These are phyloP conservation scores for Dicyrtomina minuta DNA, from an alignment of 2,888 invertebrate species.

Conservation along the genomic window DNA sequence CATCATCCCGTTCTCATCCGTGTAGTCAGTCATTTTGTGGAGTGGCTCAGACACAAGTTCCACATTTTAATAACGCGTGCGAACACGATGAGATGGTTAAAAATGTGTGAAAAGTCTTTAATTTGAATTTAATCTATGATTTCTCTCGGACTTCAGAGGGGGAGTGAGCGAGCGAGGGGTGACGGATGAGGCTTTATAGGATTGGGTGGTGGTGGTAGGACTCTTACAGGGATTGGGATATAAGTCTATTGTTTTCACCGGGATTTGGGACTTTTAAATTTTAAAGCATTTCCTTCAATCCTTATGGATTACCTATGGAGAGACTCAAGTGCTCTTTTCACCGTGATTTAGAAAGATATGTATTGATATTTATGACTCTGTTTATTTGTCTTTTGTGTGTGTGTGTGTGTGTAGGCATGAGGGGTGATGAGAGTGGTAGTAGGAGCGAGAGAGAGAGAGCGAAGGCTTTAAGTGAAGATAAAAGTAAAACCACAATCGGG, in stretches of 20 bases:
- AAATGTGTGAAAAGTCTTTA: not conserved
- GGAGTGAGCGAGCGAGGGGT: not conserved
- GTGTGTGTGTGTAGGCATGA: too few species aligned
- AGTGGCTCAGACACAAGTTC: too few species aligned
- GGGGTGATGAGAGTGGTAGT: not conserved
- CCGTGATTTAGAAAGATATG: constrained; percentile 21
- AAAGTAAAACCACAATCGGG: constrained; percentile 14
- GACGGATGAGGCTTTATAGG: not conserved
- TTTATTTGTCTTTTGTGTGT: constrained; percentile 30
- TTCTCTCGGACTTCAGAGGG: not conserved
- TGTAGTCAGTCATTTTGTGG: not conserved
- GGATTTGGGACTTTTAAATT: too few species aligned
- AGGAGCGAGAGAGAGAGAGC: not conserved
- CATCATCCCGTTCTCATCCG: not conserved
- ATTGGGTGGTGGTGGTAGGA: not conserved
- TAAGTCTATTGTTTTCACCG: too few species aligned
- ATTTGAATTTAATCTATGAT: not conserved
- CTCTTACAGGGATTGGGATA: not conserved
- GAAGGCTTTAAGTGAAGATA: constrained; percentile 10
- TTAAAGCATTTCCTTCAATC: not conserved
- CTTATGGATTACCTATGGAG: not conserved
- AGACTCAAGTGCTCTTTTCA: not conserved
- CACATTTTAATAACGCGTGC: constrained; percentile 9
- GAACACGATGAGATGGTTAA: not conserved
- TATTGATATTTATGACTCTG: constrained; percentile 29